Base-by-base conservation (phyloP, 2,113 vertebrate genomes). In the Labrus mixtus region DNA sequence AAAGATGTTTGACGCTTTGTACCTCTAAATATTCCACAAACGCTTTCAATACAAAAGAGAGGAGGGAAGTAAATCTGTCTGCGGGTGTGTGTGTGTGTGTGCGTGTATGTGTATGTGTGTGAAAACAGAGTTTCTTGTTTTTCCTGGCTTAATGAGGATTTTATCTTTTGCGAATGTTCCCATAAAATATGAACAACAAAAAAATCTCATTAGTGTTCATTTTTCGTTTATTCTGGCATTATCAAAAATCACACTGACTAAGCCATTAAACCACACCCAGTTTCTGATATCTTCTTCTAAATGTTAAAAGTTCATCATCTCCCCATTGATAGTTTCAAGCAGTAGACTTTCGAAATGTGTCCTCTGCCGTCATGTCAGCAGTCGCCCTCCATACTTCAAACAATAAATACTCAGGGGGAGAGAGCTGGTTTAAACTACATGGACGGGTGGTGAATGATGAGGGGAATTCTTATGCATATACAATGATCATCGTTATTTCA, bases 111-210 rank as follows among this genome's bases (percentile, higher is more conserved):
- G 56, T 58, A 36, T 3, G 10, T 10, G 3, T 12, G 9, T 43
- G 15, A 45, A 15, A 45, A 15, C 12, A 45, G 43, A 2, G 43
- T 12, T 45, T 45, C 41, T 57, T 37, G 22, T 69, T 33, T 55
- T 50, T 8, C 16, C 0, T 12, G 39, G 53, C 58, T 64, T 51
- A 77, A 74, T 71, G 20, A 56, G 50, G 16, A 58, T 84, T 73
- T 73, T 79, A 70, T 84, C 68, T 57, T 51, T 43, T 22, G n/a
- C 33, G 58, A 76, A 82, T 59, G 75, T 65, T 68, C 12, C 13
- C 1, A 2, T 73, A 46, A 72, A 81, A 76, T 39, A 13, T 6
- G 29, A 33, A 33, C n/a, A n/a, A n/a, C n/a, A 33, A 33, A 33
- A 1, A 25, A 25, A 6, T 33, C 8, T 59, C 61, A 72, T 48